Evolutionary conservation across 1,140 invertebrate species (phyloP).

Genomic region (Brachionus manjavacas): DNA sequence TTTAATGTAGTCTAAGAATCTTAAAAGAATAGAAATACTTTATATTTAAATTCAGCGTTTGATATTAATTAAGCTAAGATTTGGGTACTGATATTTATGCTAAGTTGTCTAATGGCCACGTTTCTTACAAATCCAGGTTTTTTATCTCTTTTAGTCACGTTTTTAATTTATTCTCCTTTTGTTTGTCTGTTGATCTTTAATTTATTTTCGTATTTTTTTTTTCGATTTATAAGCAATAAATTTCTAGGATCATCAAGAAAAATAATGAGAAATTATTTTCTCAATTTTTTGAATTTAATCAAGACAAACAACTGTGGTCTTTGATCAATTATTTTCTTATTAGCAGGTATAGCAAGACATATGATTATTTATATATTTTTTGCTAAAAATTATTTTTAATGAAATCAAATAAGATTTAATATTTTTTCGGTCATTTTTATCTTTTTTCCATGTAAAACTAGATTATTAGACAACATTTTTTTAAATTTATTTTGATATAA

Average conservation of each 20-base stretch:
- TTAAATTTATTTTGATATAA: no score
- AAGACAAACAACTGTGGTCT: neutral
- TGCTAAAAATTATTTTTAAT: no score
- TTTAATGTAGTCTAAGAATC: neutral
- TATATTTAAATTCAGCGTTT: neutral
- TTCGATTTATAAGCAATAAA: neutral
- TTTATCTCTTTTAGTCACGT: neutral
- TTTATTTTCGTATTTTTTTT: neutral
- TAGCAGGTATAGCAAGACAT: no score
- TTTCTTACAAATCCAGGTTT: constrained; percentile 18
- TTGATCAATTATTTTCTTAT: no score
- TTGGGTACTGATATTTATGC: neutral
- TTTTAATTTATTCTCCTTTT: neutral
- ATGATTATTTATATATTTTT: no score
- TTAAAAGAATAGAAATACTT: neutral
- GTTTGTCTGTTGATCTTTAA: neutral
- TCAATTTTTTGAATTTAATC: neutral
- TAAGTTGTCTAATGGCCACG: constrained; percentile 1
- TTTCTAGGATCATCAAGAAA: neutral
- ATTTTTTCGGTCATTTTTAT: no score
- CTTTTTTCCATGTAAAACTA: no score
- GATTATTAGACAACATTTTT: no score
- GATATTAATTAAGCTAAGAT: neutral
- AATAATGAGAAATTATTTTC: neutral
- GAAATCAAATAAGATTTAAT: no score